Base-by-base conservation (phyloP, 2,888 invertebrate genomes). In the Arenicola marina region DNA sequence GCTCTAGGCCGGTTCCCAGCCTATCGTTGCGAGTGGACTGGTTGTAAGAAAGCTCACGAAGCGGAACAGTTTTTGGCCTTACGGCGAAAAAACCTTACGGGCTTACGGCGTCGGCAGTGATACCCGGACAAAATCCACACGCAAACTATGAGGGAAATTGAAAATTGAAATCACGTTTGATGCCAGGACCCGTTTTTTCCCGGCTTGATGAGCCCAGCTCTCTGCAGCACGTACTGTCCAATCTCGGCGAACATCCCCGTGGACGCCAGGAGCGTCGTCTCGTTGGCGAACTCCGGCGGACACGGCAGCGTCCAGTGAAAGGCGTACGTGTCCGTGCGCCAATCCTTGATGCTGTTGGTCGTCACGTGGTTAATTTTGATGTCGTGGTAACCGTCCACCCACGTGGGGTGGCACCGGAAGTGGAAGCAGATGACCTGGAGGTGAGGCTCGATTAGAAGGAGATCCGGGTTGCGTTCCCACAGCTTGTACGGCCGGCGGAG, bases 391-490 rank as follows among this genome's bases (percentile, higher is more conserved):
- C 21, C 18, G 2, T n/a, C 24, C n/a, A 51, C 32, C 59, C 59
- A 59, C 11, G 24, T 56, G 21, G 59, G 59, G 51, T 59, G 44
- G 34, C 59, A 59, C 38, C 3, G 7, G 18, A 1, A 26, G 26
- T 29, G 29, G 38, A 51, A 51, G 33, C 59, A 59, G 29, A 51
- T 38, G 38, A 61, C 78, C 62, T 79, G 78, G 18, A 79, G 65
- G 15, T 66, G 68, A n/a, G 66, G 65, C 33, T 78, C 75, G 31
- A 79, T 72, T 31, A 65, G 55, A 2, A 77, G 60, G 26, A 71
- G 63, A 3, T 76, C 69, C 0, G 79, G 79, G 61, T 74, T 67
- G 48, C 69, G 64, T 59, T 79, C 79, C 59, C 75, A 76, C 28
- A 68, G 46, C 56, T 46, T 63, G 56, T 68, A 68, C n/a, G 68